Base-by-base conservation (phyloP, 2,888 invertebrate genomes). In the Odontocolon sp. region DNA sequence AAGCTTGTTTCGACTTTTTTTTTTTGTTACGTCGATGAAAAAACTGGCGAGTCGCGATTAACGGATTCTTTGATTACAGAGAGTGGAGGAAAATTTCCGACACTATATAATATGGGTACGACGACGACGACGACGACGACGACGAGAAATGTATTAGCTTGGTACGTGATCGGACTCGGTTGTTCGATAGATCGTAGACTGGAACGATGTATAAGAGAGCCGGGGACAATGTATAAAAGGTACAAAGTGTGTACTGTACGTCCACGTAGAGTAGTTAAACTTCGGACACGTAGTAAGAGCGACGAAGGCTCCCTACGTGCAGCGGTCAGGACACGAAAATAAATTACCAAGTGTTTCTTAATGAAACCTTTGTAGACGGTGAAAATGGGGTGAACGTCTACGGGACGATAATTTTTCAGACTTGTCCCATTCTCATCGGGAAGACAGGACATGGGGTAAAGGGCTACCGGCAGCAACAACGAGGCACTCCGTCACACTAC, bases 281-380 rank as follows among this genome's bases (percentile, higher is more conserved):
- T 64, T 70, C 16, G 68, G 50, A 69, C 69, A 71, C 71, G 73
- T 61, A 61, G 59, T 54, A 18, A 56, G 18, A 71, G 66, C 64
- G 64, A 57, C 26, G 18, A 70, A 52, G 64, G 52, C 38, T 54
- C 33, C 50, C 57, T 72, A 61, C 59, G 66, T 56, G 61, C 61
- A 56, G 63, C 64, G 70, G 63, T 66, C 64, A 66, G 75, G 79
- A 78, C 79, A 72, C 42, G 81, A 82, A 86, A 86, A 86, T 86
- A 87, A 87, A 87, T 87, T 85, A 85, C 83, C 52, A 83, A 83
- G 80, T 78, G 81, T 72, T 85, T 79, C 82, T 85, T 87, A 87
- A 87, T 87, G 86, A 87, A 87, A 87, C 80, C 81, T 82, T 82
- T 76, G 81, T 79, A 71, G 75, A 61, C 31, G 40, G 31, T 28